Percentiles rank a stretch among this genome's conserved stretches.
Evolutionary conservation across 2,888 invertebrate genomes (phyloP).

Genomic region (Exephanes ischioxanthus): DNA sequence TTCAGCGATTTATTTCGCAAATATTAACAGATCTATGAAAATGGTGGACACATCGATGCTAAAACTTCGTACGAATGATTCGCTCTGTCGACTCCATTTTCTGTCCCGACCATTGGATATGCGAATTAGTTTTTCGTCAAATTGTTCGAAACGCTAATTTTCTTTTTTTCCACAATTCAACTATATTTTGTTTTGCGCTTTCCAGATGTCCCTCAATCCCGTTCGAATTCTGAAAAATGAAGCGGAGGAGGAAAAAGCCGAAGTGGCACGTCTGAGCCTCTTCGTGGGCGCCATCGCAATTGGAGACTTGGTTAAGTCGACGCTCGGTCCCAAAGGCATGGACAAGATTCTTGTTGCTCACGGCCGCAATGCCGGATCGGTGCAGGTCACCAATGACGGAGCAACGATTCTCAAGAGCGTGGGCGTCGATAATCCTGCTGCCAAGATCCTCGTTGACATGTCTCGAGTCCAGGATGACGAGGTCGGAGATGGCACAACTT

Average conservation of each 20-base stretch:
- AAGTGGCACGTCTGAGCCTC: constrained; percentile 98
- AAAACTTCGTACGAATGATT: not conserved
- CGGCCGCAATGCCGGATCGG: constrained; percentile 92
- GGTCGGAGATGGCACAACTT: constrained; percentile 99
- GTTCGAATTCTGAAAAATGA: constrained; percentile 97
- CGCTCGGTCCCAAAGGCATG: constrained; percentile 99
- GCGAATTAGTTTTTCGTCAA: not conserved
- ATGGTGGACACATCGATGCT: not conserved
- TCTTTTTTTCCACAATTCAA: not conserved
- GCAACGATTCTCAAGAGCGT: constrained; percentile 98
- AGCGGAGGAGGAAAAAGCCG: constrained; percentile 99
- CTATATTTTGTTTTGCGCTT: not conserved
- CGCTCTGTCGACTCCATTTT: not conserved
- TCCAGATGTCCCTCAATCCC: constrained; percentile 95
- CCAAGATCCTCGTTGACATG: constrained; percentile 99
- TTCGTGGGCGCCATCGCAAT: constrained; percentile 99
- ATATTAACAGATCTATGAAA: not conserved
- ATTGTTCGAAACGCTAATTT: not conserved
- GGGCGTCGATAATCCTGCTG: constrained; percentile 99
- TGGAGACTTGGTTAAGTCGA: constrained; percentile 99
- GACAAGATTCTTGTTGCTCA: constrained; percentile 94
- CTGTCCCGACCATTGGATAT: not conserved
- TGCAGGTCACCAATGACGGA: constrained; percentile 99
- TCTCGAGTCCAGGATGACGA: constrained; percentile 99
- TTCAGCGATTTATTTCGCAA: constrained; percentile 4